A percentile compares a stretch with the other conserved stretches of the same genome.
phyloP scores from a whole-genome alignment of 2,888 invertebrate species.

The Hydriomena furcata region DNA sequence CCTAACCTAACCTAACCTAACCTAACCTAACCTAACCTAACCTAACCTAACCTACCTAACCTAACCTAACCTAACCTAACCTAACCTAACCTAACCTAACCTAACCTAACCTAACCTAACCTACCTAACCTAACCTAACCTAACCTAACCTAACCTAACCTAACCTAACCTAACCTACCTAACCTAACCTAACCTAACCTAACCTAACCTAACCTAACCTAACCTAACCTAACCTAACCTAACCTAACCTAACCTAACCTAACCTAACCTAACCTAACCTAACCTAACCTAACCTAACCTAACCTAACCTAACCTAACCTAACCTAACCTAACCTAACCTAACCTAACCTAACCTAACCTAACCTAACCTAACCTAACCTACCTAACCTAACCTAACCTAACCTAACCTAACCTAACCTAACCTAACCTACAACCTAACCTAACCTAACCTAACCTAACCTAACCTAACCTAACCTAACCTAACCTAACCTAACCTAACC shows the following conservation, averaged over 20 bases:
- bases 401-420: constrained; percentile 23
- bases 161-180: no score
- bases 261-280: constrained; percentile 26
- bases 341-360: constrained; percentile 24
- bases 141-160: constrained; percentile 26
- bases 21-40: constrained; percentile 29
- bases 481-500: constrained; percentile 17
- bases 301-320: constrained; percentile 29
- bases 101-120: no score
- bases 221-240: constrained; percentile 27
- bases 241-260: constrained; percentile 27
- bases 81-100: constrained; percentile 32
- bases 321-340: constrained; percentile 27
- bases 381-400: constrained; percentile 28
- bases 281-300: constrained; percentile 27
- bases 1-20: no score
- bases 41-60: no score
- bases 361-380: no score
- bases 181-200: constrained; percentile 26
- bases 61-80: constrained; percentile 31
- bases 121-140: constrained; percentile 23
- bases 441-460: constrained; percentile 23
- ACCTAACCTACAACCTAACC: constrained; percentile 23
- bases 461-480: constrained; percentile 20
- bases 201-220: constrained; percentile 26